These are phyloP conservation scores for Percina caprodes DNA, from an alignment of 2,113 vertebrate species.

Conservation along the genomic window DNA sequence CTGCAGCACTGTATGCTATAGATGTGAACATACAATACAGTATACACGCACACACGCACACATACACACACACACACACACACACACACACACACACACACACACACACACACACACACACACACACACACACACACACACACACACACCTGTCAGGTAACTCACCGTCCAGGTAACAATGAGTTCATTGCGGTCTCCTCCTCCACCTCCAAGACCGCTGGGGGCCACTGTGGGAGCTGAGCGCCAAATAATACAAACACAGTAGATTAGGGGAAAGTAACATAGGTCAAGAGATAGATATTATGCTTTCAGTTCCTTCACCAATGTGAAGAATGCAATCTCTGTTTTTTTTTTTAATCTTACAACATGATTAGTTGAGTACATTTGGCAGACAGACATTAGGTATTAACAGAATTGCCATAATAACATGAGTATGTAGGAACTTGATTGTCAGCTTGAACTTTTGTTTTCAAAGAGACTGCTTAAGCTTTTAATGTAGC, in stretches of 20 bases:
- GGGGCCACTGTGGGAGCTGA: slow-evolving; percentile 95
- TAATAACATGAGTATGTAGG: background rate
- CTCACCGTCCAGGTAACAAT: slow-evolving; percentile 96
- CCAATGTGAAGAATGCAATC: background rate
- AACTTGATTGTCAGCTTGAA: no score
- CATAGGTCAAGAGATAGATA: background rate
- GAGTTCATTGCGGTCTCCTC: slow-evolving; percentile 93
- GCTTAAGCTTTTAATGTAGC: no score
- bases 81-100: no score
- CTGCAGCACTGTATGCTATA: background rate
- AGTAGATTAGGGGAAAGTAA: background rate
- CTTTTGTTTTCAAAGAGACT: no score
- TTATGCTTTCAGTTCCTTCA: background rate
- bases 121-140: no score
- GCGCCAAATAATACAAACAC: slow-evolving; percentile 23
- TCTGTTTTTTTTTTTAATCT: background rate
- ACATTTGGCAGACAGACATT: background rate
- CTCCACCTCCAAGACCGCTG: slow-evolving; percentile 93
- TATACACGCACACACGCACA: background rate
- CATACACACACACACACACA: background rate
- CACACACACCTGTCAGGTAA: no score
- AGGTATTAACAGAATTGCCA: background rate
- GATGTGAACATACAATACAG: background rate
- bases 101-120: no score
- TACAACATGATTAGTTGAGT: background rate